Evolutionary conservation across 1,140 invertebrate species (phyloP).

Genomic region (Drosophila kanapiae): DNA sequence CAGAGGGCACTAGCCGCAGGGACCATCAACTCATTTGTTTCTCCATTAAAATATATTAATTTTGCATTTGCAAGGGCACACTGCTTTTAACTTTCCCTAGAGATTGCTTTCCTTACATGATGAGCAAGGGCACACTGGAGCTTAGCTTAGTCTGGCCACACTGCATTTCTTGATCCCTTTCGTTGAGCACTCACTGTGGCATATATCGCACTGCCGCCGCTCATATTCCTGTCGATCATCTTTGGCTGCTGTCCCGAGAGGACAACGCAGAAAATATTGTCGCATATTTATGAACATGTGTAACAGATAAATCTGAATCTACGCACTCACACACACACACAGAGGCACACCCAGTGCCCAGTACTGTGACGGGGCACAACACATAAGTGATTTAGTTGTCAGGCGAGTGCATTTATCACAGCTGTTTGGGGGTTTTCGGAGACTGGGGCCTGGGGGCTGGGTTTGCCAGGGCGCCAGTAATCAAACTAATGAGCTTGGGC

Average conservation of each 20-base stretch:
- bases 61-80: constrained; percentile 4
- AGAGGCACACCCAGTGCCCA: neutral
- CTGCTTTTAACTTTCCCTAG: neutral
- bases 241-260: constrained; percentile 39
- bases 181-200: neutral
- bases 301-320: constrained; percentile 78
- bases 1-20: neutral
- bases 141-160: neutral
- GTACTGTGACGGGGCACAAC: constrained; percentile 5
- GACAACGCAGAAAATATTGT: constrained; percentile 73
- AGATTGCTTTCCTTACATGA: too few relatives aligned
- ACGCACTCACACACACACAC: constrained; percentile 32
- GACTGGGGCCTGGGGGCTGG: neutral
- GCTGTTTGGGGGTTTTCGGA: constrained; percentile 41
- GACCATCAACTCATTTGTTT: too few relatives aligned
- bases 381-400: constrained; percentile 81
- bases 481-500: constrained; percentile 77
- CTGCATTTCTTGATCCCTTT: neutral
- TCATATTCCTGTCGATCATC: constrained; percentile 48
- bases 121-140: neutral
- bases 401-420: constrained; percentile 80
- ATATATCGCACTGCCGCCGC: constrained; percentile 3
- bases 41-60: neutral
- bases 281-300: constrained; percentile 84
- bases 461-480: constrained; percentile 64